A percentile compares a stretch with the other conserved stretches of the same genome.
phyloP scores from a whole-genome alignment of 2,888 invertebrate species.

The Bhutanitis thaidina region DNA sequence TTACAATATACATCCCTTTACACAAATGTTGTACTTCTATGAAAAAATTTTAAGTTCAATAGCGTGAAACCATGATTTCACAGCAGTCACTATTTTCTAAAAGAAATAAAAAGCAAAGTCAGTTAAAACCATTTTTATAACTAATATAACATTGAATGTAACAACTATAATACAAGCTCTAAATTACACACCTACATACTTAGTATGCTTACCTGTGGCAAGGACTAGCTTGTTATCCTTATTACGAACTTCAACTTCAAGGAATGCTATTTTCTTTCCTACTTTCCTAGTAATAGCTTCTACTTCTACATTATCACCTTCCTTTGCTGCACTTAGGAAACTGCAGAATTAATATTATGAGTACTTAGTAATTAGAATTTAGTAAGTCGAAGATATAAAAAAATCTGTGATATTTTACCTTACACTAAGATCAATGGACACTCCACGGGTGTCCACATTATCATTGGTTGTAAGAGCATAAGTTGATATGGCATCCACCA shows the following conservation, averaged over 20 bases:
- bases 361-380: too few relatives aligned
- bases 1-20: neutral
- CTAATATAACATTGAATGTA: too few relatives aligned
- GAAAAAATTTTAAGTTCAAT: too few relatives aligned
- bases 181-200: conserved; percentile 63
- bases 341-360: conserved; percentile 59
- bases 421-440: conserved; percentile 90
- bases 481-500: conserved; percentile 86
- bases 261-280: conserved; percentile 90
- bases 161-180: neutral
- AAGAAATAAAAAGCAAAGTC: neutral
- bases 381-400: too few relatives aligned
- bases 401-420: conserved; percentile 78
- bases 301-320: conserved; percentile 89
- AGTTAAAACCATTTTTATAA: too few relatives aligned
- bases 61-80: too few relatives aligned
- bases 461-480: conserved; percentile 86
- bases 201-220: conserved; percentile 92
- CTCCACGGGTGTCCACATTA: conserved; percentile 83
- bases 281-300: conserved; percentile 87
- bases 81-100: neutral
- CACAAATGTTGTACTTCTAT: too few relatives aligned
- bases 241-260: conserved; percentile 88
- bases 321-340: conserved; percentile 86
- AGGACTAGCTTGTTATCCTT: conserved; percentile 86